These are phyloP conservation scores for Spodoptera frugiperda DNA, from an alignment of 1,140 invertebrate species.

Conservation along the genomic window DNA sequence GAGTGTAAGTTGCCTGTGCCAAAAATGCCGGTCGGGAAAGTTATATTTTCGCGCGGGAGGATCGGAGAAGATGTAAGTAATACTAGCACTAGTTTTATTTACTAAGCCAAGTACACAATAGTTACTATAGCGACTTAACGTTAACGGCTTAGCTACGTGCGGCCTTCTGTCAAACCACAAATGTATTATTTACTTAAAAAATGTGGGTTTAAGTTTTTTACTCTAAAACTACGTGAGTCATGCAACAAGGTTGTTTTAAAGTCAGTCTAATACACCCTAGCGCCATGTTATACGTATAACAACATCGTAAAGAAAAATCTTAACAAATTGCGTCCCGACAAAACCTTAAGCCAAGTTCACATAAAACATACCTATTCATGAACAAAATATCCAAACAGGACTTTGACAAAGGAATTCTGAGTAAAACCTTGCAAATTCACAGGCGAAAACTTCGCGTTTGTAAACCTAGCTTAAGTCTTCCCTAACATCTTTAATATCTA, in stretches of 20 bases:
- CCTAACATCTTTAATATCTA: conserved; percentile 37
- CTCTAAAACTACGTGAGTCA: neutral
- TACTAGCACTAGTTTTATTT: no score
- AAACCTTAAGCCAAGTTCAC: conserved; percentile 2
- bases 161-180: neutral
- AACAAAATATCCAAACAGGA: neutral
- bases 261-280: neutral
- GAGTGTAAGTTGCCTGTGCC: conserved; percentile 81
- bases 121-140: no score
- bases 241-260: neutral
- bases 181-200: neutral
- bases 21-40: conserved; percentile 77
- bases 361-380: conserved; percentile 2
- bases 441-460: conserved; percentile 30
- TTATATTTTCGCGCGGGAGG: conserved; percentile 79
- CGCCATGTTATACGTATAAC: no score
- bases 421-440: conserved; percentile 7
- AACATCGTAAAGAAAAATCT: no score
- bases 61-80: conserved; percentile 82
- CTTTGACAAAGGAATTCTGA: neutral
- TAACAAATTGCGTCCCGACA: neutral
- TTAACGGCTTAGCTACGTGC: no score
- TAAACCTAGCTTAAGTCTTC: conserved; percentile 34
- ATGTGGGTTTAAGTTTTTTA: neutral
- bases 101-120: neutral